Percentiles rank a stretch among this genome's conserved stretches.
These are phyloP conservation scores for Margarornis squamiger DNA, from an alignment of 2,797 vertebrate genomes.

Conservation along the genomic window DNA sequence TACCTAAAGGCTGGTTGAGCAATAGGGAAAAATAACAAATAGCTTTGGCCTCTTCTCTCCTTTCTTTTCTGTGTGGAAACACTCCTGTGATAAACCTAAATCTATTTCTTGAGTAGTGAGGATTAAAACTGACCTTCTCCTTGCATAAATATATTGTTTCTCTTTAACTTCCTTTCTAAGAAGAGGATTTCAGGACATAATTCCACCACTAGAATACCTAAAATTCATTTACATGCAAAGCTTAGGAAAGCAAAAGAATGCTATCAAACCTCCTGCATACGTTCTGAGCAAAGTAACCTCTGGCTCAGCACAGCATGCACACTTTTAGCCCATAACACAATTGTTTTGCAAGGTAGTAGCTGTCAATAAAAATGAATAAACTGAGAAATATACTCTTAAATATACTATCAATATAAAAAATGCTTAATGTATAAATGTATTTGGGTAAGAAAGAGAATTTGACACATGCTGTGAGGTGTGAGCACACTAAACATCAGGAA, in stretches of 20 bases:
- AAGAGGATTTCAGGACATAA: neutral
- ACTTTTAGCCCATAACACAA: neutral
- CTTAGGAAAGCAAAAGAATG: neutral
- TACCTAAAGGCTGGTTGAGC: neutral
- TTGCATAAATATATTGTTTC: neutral
- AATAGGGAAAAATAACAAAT: neutral
- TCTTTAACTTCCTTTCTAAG: neutral
- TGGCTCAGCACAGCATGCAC: neutral
- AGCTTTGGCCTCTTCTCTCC: neutral
- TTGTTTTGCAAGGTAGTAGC: neutral
- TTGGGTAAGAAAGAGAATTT: neutral
- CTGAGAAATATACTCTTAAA: neutral
- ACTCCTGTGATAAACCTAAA: neutral
- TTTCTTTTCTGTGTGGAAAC: neutral
- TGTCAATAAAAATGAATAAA: neutral
- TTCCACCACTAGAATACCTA: neutral
- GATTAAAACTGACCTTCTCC: constrained; percentile 6
- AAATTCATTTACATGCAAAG: neutral
- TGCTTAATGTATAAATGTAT: neutral
- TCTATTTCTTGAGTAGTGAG: neutral
- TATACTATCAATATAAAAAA: neutral
- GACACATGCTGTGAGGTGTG: neutral
- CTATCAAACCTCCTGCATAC: neutral
- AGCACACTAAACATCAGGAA: neutral
- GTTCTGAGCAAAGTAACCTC: neutral